Percentiles rank a stretch among this genome's conserved stretches.
Conservation (phyloP, 1,140 invertebrate species). For the Theocolax elegans region DNA sequence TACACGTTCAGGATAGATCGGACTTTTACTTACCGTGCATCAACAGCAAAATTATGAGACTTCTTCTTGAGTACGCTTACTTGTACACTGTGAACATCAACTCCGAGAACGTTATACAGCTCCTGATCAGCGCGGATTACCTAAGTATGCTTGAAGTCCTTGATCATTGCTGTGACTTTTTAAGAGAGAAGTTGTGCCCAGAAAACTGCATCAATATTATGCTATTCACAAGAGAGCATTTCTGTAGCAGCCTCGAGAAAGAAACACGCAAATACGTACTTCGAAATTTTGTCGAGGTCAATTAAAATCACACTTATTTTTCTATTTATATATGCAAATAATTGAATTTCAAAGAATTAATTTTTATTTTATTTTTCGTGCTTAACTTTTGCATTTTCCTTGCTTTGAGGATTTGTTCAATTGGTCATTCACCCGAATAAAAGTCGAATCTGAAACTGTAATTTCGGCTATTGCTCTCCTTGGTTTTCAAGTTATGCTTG, state of each 20-base stretch:
- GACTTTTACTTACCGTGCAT: constrained; percentile 81
- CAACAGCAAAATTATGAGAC: constrained; percentile 77
- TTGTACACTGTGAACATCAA: constrained; percentile 77
- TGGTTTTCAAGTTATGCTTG: no score
- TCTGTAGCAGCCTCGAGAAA: constrained; percentile 76
- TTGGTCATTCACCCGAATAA: no score
- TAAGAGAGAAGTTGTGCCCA: constrained; percentile 73
- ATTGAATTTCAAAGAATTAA: no score
- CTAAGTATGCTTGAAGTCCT: constrained; percentile 82
- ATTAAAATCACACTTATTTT: no score
- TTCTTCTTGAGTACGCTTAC: constrained; percentile 86
- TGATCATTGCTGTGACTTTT: constrained; percentile 80
- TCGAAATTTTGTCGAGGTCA: constrained; percentile 77
- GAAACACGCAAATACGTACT: constrained; percentile 78
- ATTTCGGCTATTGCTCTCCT: no score
- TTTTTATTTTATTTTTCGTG: no score
- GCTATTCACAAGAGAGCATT: constrained; percentile 81
- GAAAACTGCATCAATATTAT: constrained; percentile 86
- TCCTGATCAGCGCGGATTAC: constrained; percentile 82
- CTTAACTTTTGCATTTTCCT: no score
- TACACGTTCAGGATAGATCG: constrained; percentile 75
- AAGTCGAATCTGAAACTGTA: no score
- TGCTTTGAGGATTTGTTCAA: no score
- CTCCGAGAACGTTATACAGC: constrained; percentile 79
- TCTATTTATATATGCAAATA: no score